Evolutionary conservation across 2,113 vertebrate species (phyloP), one percentile per base, ranked within the genome.

Genomic region (Alouatta palliata): DNA sequence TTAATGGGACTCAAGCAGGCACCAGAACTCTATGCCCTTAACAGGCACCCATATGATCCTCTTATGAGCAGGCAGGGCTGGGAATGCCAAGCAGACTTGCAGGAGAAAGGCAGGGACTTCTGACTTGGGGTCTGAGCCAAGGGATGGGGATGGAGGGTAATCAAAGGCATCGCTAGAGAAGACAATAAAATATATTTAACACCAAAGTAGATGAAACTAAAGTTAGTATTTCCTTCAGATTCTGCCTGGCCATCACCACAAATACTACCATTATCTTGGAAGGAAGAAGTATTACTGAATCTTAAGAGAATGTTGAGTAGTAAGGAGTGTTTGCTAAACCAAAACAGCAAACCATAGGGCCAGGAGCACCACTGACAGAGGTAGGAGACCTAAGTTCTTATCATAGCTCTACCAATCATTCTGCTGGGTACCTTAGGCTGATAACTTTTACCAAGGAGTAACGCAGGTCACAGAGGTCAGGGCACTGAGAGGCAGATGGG

Each of bases 401-500:
- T 84, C 82, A 70, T 49, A 61, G 20, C 10, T 23, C 45, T n/a
- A n/a, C 37, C 47, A 19, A 4, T 27, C 13, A 35, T 27, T 80
- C 56, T 70, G 49, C 76, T 75, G 43, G 14, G 21, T 21, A 3
- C 70, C 20, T 25, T 5, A 32, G 20, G 40, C 56, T 68, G 25
- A 30, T 73, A 58, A 49, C 66, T 76, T 64, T 85, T 45, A 32
- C 58, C 25, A 68, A 45, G 32, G 7, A 93, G 12, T 73, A 30
- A 37, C 58, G 40, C 6, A 71, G 45, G 77, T 12, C 10, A 32
- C 37, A 85, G 82, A 80, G 61, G 27, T n/a, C 19, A 79, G 21
- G 10, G 35, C 25, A n/a, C 47, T 21, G 1, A 0, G 1, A 49
- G 10, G 70, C 35, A 32, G 25, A n/a, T 0, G 49, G 4, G 43